Evolutionary conservation across 2,113 vertebrate genomes (phyloP), one percentile per base, ranked within the genome.

Genomic region (Stomatorhinus ivindoensis): DNA sequence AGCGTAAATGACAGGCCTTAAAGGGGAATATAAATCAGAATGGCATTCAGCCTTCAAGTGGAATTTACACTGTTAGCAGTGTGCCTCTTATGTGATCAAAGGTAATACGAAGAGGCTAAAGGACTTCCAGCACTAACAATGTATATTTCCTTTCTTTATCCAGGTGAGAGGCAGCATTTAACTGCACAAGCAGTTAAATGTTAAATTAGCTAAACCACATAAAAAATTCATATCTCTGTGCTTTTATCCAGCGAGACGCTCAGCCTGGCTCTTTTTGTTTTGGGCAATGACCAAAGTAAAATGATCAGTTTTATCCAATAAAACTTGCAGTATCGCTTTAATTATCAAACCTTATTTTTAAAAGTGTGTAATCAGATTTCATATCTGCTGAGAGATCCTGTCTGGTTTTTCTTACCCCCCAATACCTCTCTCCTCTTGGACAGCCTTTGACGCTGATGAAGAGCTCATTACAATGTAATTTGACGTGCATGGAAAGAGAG

Each of bases 11-110:
- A 46, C 87, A 58, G 86, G 24, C 53, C 86, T 87, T 27, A 42
- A 27, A 58, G 87, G 58, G 39, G n/a, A 17, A 65, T 80, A 76
- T 88, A 39, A 88, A 88, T 88, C 69, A 80, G 47, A 88, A 51
- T 80, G 69, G 88, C 88, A 88, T 80, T 88, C 46, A 39, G 17
- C 47, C 47, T 80, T 61, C 31, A 88, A 88, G 58, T 19, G 44
- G 87, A 88, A 88, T 73, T 69, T 88, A 61, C 76, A 88, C 88
- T 76, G 46, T 42, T 47, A n/a, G 27, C 53, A 58, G 47, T 51
- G 69, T 35, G 61, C 46, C 65, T 42, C 58, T 88, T 76, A 88
- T 48, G 46, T 44, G 27, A 27, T 88, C 65, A 76, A 51, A 88
- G 88, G 46, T 35, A 80, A 47, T 35, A 3, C 11, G 7, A 39